phyloP scores from a whole-genome alignment of 2,113 vertebrate species.

The Naja naja region DNA sequence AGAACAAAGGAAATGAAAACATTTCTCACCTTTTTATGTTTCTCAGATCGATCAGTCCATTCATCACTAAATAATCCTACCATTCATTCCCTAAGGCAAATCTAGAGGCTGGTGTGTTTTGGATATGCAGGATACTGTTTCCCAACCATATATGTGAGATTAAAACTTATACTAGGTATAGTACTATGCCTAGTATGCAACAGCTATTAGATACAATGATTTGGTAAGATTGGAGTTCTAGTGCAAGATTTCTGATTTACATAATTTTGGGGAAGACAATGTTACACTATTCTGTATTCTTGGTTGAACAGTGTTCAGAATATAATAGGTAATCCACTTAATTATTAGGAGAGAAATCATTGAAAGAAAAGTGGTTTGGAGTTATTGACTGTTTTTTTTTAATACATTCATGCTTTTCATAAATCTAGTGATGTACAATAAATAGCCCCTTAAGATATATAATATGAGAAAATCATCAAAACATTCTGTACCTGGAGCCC shows the following conservation, averaged over 20 bases:
- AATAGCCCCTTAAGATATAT: too few species aligned
- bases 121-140: background rate
- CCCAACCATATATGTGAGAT: background rate
- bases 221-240: background rate
- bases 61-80: constrained; percentile 9
- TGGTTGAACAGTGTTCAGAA: constrained; percentile 14
- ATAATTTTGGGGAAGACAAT: background rate
- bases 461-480: background rate
- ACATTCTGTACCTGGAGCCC: background rate
- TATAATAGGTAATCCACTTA: background rate
- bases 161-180: background rate
- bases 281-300: constrained; percentile 13
- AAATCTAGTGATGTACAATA: background rate
- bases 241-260: background rate
- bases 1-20: constrained; percentile 15
- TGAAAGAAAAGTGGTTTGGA: background rate
- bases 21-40: constrained; percentile 1
- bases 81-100: constrained; percentile 1
- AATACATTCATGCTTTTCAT: background rate
- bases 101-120: background rate
- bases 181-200: background rate
- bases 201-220: background rate
- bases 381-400: background rate
- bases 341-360: background rate
- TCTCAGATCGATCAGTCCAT: constrained; percentile 29